These are phyloP conservation scores for Perca schrenkii DNA, from an alignment of 2,113 vertebrate species.

Conservation along the genomic window DNA sequence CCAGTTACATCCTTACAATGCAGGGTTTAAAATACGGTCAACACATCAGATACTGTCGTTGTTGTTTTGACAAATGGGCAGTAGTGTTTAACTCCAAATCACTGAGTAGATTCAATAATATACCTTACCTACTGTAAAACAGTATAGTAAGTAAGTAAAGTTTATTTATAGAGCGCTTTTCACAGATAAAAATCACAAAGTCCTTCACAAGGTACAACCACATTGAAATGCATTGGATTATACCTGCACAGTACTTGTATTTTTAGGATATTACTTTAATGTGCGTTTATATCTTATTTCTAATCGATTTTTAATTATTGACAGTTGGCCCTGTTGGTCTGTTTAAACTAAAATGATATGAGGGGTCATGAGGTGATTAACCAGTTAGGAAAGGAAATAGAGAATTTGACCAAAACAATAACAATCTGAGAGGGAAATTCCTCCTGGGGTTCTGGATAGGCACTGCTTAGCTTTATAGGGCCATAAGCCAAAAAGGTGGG, in stretches of 20 bases:
- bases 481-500: neutral
- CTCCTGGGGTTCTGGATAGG: neutral
- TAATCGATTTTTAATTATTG: neutral
- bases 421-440: neutral
- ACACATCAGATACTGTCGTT: neutral
- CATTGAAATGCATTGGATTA: no score
- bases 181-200: no score
- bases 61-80: neutral
- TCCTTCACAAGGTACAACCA: no score
- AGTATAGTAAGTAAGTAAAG: neutral
- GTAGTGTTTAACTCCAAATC: neutral
- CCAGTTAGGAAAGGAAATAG: neutral
- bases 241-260: neutral
- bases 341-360: neutral
- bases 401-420: neutral
- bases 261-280: neutral
- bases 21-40: neutral
- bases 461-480: neutral
- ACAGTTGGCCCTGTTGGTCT: neutral
- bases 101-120: neutral
- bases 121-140: neutral
- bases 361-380: neutral
- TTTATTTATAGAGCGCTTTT: no score
- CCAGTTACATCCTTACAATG: no score
- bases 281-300: neutral